phyloP scores from a whole-genome alignment of 1,140 invertebrate species.

The Pachyrhynchus sulphureomaculatus region DNA sequence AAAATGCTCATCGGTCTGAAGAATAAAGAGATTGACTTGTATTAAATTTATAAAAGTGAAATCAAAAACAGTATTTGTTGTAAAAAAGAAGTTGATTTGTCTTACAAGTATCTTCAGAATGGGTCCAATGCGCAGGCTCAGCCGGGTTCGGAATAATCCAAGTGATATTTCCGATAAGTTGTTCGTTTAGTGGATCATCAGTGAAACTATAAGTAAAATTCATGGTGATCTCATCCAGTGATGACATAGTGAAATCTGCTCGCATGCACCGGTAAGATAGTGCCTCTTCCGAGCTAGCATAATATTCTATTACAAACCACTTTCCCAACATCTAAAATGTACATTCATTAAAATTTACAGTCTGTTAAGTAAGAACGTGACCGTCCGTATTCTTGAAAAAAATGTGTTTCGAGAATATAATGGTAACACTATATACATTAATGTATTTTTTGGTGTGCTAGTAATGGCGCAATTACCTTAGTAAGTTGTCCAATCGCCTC shows the following conservation, averaged over 20 bases:
- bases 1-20: too few species aligned
- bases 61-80: too few species aligned
- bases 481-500: too few species aligned
- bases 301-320: conserved; percentile 85
- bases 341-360: not conserved
- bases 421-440: too few species aligned
- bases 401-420: too few species aligned
- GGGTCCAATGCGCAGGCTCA: conserved; percentile 78
- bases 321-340: conserved; percentile 67
- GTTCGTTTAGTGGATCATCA: conserved; percentile 78
- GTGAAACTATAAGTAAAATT: conserved; percentile 83
- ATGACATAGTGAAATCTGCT: conserved; percentile 67
- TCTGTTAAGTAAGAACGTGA: too few species aligned
- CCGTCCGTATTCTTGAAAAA: too few species aligned
- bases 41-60: too few species aligned
- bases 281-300: conserved; percentile 81
- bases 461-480: too few species aligned
- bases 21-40: too few species aligned
- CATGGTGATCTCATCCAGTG: conserved; percentile 62
- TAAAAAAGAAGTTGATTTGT: too few species aligned
- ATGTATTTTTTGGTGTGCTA: too few species aligned
- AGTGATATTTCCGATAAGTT: conserved; percentile 79
- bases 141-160: conserved; percentile 74
- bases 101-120: conserved; percentile 79
- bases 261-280: conserved; percentile 81